phyloP scores from a whole-genome alignment of 2,113 vertebrate species.

The Struthio camelus region DNA sequence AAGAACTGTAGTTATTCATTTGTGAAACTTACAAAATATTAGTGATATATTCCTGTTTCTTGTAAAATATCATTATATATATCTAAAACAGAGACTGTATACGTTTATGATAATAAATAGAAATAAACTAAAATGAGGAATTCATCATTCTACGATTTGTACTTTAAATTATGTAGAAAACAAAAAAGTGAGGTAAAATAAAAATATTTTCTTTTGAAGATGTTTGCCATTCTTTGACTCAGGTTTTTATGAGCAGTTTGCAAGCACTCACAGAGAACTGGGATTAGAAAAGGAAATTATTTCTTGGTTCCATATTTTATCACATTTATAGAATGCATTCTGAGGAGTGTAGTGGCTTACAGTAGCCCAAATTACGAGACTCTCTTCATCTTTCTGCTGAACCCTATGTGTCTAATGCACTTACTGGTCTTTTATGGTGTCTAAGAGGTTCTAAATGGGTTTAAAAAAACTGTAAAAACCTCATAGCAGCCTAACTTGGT shows the following conservation, averaged over 20 bases:
- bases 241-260: not conserved
- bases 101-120: not conserved
- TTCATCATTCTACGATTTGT: not conserved
- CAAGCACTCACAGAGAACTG: not conserved
- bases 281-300: not conserved
- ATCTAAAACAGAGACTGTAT: not conserved
- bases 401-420: not conserved
- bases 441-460: not conserved
- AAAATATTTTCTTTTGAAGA: not conserved
- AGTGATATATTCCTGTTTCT: not conserved
- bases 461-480: not conserved
- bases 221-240: not conserved
- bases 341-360: not conserved
- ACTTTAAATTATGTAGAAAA: not conserved
- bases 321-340: not conserved
- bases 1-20: not conserved
- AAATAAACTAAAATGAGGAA: not conserved
- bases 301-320: not conserved
- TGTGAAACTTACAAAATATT: not conserved
- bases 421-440: not conserved
- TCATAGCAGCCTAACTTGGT: not conserved
- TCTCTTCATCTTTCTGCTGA: not conserved
- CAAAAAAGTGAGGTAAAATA: not conserved
- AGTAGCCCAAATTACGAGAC: not conserved
- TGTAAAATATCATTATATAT: not conserved